Percentiles rank a stretch among this genome's conserved stretches.
phyloP scores from a whole-genome alignment of 2,888 invertebrate species.

The Caradrina clavipalpis region DNA sequence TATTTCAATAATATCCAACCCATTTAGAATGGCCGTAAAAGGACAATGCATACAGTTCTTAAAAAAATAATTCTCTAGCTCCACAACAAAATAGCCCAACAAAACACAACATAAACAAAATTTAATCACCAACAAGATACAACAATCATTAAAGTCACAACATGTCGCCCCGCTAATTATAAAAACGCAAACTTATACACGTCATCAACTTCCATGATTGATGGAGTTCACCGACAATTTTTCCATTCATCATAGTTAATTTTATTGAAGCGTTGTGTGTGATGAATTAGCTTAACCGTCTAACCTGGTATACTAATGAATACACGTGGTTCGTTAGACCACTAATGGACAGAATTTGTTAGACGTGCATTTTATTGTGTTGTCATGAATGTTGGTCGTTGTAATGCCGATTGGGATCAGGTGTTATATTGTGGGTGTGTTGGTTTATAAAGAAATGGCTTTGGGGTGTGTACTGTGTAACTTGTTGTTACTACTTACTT shows the following conservation, averaged over 20 bases:
- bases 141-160: constrained; percentile 30
- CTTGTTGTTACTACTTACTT: constrained; percentile 23
- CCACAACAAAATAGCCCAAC: neutral
- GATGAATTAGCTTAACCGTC: constrained; percentile 81
- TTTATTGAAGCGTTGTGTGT: constrained; percentile 86
- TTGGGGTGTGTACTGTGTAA: constrained; percentile 58
- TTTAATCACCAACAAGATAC: constrained; percentile 40
- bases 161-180: constrained; percentile 67
- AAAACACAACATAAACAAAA: constrained; percentile 21
- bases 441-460: constrained; percentile 44
- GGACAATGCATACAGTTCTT: no score
- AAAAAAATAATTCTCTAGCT: neutral
- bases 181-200: constrained; percentile 64
- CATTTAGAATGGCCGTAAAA: no score
- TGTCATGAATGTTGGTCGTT: constrained; percentile 47
- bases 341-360: constrained; percentile 68
- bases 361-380: constrained; percentile 60
- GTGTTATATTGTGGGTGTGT: constrained; percentile 46
- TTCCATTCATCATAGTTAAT: constrained; percentile 90
- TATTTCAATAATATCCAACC: no score
- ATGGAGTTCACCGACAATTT: constrained; percentile 82
- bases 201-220: constrained; percentile 85
- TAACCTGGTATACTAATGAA: constrained; percentile 76
- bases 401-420: constrained; percentile 54
- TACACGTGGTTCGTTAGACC: constrained; percentile 70